Evolutionary conservation across 1,140 invertebrate species (phyloP), one percentile per base, ranked within the genome.

Genomic region (Melitaea cinxia): DNA sequence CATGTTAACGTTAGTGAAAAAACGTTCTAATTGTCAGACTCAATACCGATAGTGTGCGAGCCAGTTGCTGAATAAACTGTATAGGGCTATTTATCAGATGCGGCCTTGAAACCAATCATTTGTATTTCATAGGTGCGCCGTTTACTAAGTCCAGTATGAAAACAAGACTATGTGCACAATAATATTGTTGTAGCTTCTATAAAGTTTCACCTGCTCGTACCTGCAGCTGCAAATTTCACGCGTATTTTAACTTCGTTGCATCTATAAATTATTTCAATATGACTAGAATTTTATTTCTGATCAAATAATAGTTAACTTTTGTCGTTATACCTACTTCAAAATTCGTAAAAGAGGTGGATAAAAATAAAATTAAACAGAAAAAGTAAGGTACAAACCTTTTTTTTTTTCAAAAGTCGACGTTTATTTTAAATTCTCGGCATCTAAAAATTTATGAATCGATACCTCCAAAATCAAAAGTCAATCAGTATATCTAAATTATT

Each of bases 81-180:
- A 68, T 65, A 71, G 78, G 59, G 76, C 57, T 76, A 79, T 80
- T 84, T 83, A 83, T 85, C 82, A 73, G 75, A 35, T 53, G 17
- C 69, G 73, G 67, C 83, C 82, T 88, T 86, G 82, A 68, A 80
- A 77, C 83, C 54, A 85, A 83, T 81, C 75, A 50, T 68, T 69
- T 68, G 64, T 72, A 68, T 65, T 52, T 53, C 45, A 30, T 57
- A 57, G 54, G 70, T 71, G 68, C 59, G 70, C 73, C 64, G 56
- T 66, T 66, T 57, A 52, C 30, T 23, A 62, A 45, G 33, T 28
- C 59, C 10, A 42, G 49, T 53, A 30, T 63, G 15, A 23, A 19
- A 23, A 47, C 17, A 23, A 47, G 17, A 21, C 3, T 10, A 21
- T 14, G 30, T 23, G 23, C n/a, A 21, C n/a, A 10, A n/a, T 9